Percentiles rank a stretch among this genome's conserved stretches.
Evolutionary conservation across 2,113 vertebrate species (phyloP).

Genomic region (Pheucticus melanocephalus): DNA sequence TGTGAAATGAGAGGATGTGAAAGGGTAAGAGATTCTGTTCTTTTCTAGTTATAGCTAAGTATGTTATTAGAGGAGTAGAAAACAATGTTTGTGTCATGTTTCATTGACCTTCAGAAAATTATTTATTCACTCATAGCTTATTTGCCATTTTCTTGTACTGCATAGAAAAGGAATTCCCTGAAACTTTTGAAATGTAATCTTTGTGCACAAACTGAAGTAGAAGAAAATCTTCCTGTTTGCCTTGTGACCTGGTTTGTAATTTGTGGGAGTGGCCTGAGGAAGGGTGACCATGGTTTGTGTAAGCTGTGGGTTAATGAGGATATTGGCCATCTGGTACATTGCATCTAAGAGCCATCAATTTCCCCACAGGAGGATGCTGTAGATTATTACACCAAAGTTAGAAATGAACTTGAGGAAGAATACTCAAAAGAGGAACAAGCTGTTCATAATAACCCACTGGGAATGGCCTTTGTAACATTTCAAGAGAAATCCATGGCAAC

Average conservation of each 20-base stretch:
- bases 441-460: constrained; percentile 76
- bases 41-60: neutral
- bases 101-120: neutral
- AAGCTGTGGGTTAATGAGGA: neutral
- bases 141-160: neutral
- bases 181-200: neutral
- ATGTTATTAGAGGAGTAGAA: neutral
- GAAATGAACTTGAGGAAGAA: constrained; percentile 71
- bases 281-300: neutral
- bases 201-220: neutral
- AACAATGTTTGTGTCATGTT: neutral
- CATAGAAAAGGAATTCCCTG: neutral
- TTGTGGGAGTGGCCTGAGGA: neutral
- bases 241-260: neutral
- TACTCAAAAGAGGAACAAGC: constrained; percentile 68
- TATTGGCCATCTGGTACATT: neutral
- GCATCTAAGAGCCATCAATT: neutral
- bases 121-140: neutral
- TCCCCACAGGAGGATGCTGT: constrained; percentile 86
- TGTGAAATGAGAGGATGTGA: constrained; percentile 75
- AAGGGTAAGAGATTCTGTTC: constrained; percentile 71
- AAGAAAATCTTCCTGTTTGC: neutral
- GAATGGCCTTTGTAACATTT: constrained; percentile 93
- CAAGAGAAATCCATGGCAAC: constrained; percentile 88
- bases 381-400: constrained; percentile 81